Percentiles rank a stretch among this genome's conserved stretches.
Conservation (phyloP, 2,113 vertebrate genomes). For the Erythrocercus mccallii region DNA sequence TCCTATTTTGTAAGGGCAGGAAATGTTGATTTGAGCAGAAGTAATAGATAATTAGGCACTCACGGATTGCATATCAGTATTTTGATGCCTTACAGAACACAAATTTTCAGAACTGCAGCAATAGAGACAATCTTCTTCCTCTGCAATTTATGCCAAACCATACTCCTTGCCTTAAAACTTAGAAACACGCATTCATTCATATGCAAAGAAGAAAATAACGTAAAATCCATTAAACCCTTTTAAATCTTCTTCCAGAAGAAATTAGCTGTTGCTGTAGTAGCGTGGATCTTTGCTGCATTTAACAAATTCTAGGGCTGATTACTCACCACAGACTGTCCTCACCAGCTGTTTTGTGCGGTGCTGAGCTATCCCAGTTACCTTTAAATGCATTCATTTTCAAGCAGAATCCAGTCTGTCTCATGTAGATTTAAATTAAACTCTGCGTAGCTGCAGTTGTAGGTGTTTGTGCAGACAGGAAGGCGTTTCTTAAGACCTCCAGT, state of each 20-base stretch:
- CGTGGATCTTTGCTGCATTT: not conserved
- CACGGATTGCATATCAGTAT: not conserved
- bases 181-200: not conserved
- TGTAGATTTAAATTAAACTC: not conserved
- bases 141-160: slow-evolving; percentile 12
- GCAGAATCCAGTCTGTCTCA: not conserved
- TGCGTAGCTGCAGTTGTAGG: not conserved
- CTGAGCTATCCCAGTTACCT: not conserved
- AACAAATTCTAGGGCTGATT: not conserved
- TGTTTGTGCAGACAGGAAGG: not conserved
- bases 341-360: not conserved
- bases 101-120: not conserved
- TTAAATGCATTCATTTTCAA: not conserved
- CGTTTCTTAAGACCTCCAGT: not conserved
- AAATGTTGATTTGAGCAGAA: not conserved
- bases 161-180: not conserved
- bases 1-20: not conserved
- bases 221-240: slow-evolving; percentile 36
- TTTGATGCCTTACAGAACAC: not conserved
- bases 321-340: not conserved
- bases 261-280: not conserved
- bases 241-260: slow-evolving; percentile 24
- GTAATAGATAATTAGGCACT: not conserved
- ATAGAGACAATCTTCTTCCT: not conserved
- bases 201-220: slow-evolving; percentile 23